phyloP scores from a whole-genome alignment of 2,888 invertebrate species.

The Parasteatoda lunata region DNA sequence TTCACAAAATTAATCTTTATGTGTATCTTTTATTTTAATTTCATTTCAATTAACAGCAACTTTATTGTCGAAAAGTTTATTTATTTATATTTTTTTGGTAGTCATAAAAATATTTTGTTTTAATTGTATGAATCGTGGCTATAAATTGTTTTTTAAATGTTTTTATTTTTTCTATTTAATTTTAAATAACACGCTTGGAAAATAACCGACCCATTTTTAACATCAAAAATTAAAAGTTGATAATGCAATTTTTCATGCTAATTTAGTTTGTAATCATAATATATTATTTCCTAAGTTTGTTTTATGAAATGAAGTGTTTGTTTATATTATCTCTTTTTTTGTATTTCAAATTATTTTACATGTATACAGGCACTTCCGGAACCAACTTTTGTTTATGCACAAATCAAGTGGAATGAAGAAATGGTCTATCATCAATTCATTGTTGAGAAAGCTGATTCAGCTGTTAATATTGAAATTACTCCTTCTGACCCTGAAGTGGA shows the following conservation, averaged over 20 bases:
- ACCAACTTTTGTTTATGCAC: constrained; percentile 69
- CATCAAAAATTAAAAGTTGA: too few species aligned
- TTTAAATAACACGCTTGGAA: not conserved
- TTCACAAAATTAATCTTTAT: too few species aligned
- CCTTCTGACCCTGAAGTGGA: constrained; percentile 69
- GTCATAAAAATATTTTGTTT: too few species aligned
- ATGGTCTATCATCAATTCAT: constrained; percentile 72
- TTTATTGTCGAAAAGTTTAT: too few species aligned
- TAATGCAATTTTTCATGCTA: too few species aligned
- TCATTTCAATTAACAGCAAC: too few species aligned
- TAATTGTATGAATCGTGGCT: not conserved
- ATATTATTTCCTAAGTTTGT: not conserved
- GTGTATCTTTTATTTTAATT: too few species aligned
- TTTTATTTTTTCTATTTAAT: constrained; percentile 6
- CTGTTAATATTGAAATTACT: constrained; percentile 71
- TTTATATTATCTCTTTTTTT: too few species aligned
- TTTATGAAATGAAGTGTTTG: not conserved
- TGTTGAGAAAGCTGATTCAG: constrained; percentile 71
- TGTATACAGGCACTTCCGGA: constrained; percentile 63
- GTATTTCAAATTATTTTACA: too few species aligned
- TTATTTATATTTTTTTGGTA: too few species aligned
- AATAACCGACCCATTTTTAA: too few species aligned
- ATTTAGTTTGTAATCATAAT: too few species aligned
- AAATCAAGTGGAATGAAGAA: constrained; percentile 71
- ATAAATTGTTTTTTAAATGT: not conserved